Base-by-base conservation (phyloP, 1,140 invertebrate genomes). In the Araneus ventricosus region DNA sequence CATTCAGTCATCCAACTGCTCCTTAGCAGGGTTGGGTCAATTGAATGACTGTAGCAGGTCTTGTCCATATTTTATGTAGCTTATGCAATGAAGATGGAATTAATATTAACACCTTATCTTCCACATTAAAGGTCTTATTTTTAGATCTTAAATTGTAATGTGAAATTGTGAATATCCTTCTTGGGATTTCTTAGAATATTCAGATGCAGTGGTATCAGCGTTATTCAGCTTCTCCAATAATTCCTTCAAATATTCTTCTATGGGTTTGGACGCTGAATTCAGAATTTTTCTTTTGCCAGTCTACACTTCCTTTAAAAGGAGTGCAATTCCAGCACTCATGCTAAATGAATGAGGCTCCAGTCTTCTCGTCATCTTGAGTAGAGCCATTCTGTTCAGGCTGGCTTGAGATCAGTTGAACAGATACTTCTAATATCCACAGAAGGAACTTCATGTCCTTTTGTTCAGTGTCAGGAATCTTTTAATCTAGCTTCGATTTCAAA, bases 111-210 rank as follows among this genome's bases (percentile, higher is more conserved):
- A 70, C 37, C 67, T 88, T 88, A 3, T n/a, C 61, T 4, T 4
- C 61, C 14, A 88, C 34, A 0, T 70, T 24, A 22, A 88, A 75
- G 3, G 34, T 7, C 27, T 67, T 70, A 14, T 39, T 57, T 27
- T 37, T 70, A 8, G 61, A 63, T 24, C 24, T 20, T 30, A 88
- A 45, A 20, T 75, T 88, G 7, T 88, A 75, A 24, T 22, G 34
- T n/a, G 87, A 88, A 10, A 10, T 41, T n/a, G n/a, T n/a, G n/a
- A n/a, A 88, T 75, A 75, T 27, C 6, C 24, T 37, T 63, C 85
- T 27, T 88, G 85, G 20, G 37, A 67, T 20, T 7, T 34, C 24
- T 87, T 37, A 8, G 27, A 61, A 27, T 61, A 70, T 88, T 75
- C 4, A 30, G 61, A 37, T 41, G 63, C 37, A 37, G 45, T 45